A percentile compares a stretch with the other conserved stretches of the same genome.
Conservation (phyloP, 1,140 invertebrate genomes). For the Eupristina koningsbergeri region DNA sequence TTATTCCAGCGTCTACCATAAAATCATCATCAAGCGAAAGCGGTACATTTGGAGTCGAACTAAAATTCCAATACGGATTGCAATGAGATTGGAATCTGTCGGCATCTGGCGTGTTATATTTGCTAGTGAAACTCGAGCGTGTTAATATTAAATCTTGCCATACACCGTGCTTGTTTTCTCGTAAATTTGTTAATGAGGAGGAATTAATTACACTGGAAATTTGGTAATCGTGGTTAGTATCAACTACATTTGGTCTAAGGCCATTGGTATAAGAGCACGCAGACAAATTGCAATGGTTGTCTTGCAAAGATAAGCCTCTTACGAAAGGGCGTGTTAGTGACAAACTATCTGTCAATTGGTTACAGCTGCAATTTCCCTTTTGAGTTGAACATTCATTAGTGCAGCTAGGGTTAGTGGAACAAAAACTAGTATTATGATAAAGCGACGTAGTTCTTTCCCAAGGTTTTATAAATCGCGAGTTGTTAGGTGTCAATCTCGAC, state of each 20-base stretch:
- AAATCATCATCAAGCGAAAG: constrained; percentile 71
- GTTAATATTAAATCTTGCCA: constrained; percentile 62
- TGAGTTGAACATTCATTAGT: constrained; percentile 58
- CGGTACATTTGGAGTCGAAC: constrained; percentile 68
- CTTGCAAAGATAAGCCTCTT: neutral
- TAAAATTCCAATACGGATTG: constrained; percentile 71
- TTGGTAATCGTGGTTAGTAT: constrained; percentile 30
- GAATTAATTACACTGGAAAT: constrained; percentile 50
- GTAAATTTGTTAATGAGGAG: constrained; percentile 51
- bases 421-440: constrained; percentile 51
- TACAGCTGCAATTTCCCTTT: constrained; percentile 58
- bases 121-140: constrained; percentile 55
- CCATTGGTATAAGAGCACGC: constrained; percentile 36
- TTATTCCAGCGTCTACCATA: constrained; percentile 73
- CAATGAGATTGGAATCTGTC: constrained; percentile 58
- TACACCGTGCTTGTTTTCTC: constrained; percentile 57
- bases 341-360: constrained; percentile 56
- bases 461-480: constrained; percentile 64
- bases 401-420: constrained; percentile 53
- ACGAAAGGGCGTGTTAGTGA: constrained; percentile 39
- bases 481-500: constrained; percentile 66
- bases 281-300: constrained; percentile 25
- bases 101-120: constrained; percentile 54
- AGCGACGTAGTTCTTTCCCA: constrained; percentile 58
- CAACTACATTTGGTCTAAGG: constrained; percentile 18